These are phyloP conservation scores for Mus spicilegus DNA, from an alignment of 2,113 vertebrate genomes.

Conservation along the genomic window DNA sequence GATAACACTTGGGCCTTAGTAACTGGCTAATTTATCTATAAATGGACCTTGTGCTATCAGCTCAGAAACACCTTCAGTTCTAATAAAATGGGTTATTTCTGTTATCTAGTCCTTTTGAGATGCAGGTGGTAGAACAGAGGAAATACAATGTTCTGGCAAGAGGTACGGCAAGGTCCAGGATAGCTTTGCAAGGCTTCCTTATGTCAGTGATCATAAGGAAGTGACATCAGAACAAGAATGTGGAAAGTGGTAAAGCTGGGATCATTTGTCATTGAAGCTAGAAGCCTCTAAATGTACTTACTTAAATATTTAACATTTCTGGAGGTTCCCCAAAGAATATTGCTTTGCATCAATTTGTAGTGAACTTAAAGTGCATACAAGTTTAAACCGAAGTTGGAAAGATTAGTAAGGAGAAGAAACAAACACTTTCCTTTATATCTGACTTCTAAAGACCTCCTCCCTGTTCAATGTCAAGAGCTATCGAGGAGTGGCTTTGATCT, in stretches of 20 bases:
- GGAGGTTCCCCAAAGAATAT: background rate
- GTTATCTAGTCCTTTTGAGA: background rate
- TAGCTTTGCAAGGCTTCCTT: background rate
- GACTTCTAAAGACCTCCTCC: slow-evolving; percentile 44
- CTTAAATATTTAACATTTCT: background rate
- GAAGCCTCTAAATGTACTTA: background rate
- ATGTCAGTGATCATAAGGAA: background rate
- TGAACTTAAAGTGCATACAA: slow-evolving; percentile 22
- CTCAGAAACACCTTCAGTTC: background rate
- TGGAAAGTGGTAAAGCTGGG: background rate
- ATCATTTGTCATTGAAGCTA: background rate
- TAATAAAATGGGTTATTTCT: background rate
- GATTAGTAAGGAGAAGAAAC: background rate
- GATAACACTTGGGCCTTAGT: background rate
- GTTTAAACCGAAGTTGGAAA: slow-evolving; percentile 42
- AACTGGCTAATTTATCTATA: background rate
- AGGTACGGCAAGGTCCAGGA: background rate
- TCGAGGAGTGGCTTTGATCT: background rate
- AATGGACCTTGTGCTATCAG: background rate
- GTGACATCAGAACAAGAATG: background rate
- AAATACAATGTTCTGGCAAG: background rate
- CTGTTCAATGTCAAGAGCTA: background rate
- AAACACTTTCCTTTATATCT: slow-evolving; percentile 33
- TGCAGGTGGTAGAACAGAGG: background rate
- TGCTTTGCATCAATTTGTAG: background rate